Conservation (phyloP, 37 sponge, comb jelly and placozoan species). For the Halichondria panicea region DNA sequence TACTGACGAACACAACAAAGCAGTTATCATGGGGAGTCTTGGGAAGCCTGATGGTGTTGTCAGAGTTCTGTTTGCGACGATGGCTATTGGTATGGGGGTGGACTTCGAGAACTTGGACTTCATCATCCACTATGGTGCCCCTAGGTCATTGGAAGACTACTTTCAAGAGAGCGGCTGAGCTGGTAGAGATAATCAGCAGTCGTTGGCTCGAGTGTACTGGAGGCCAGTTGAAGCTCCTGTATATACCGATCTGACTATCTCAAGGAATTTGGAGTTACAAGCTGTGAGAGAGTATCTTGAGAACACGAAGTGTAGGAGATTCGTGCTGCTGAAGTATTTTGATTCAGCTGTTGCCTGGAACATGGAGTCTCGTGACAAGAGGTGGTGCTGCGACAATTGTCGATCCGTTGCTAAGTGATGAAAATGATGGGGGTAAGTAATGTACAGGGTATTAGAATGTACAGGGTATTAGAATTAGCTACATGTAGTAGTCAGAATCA, state of each 20-base stretch:
- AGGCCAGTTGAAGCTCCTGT: constrained; percentile 29
- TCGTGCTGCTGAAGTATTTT: constrained; percentile 31
- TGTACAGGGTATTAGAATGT: too few species aligned
- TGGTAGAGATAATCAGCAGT: constrained; percentile 21
- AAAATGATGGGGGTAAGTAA: too few species aligned
- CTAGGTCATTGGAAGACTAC: constrained; percentile 37
- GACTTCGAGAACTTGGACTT: constrained; percentile 27
- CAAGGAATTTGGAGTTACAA: not conserved
- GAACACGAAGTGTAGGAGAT: constrained; percentile 14
- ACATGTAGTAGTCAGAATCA: too few species aligned
- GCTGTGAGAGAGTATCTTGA: constrained; percentile 31
- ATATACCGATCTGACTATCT: not conserved
- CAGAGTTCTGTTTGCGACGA: constrained; percentile 59
- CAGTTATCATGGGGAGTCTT: constrained; percentile 32
- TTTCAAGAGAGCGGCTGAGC: constrained; percentile 27
- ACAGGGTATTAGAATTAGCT: too few species aligned
- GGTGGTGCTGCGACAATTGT: too few species aligned
- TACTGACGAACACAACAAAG: constrained; percentile 37
- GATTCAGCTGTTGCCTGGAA: too few species aligned
- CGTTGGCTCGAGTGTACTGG: constrained; percentile 42
- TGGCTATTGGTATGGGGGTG: constrained; percentile 61
- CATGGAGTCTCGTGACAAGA: too few species aligned
- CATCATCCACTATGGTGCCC: constrained; percentile 58
- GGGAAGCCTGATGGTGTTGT: constrained; percentile 35
- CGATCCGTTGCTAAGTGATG: too few species aligned